These are phyloP conservation scores for Melolontha melolontha DNA, from an alignment of 2,888 invertebrate genomes.

Conservation along the genomic window DNA sequence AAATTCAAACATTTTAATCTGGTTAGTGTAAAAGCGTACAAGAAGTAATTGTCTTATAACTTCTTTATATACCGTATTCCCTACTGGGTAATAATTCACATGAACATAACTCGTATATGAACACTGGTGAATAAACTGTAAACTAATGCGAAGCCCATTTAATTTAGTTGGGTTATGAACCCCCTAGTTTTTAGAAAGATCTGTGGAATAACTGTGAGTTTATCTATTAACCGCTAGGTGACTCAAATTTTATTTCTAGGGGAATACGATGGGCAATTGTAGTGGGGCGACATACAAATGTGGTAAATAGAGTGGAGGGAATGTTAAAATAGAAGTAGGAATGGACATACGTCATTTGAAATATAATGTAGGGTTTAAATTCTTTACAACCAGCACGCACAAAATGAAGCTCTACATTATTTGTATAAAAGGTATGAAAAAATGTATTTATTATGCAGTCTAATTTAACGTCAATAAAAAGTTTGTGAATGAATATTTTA, in stretches of 20 bases:
- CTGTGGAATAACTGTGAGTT: not conserved
- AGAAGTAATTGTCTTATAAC: no score
- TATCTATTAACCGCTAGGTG: constrained; percentile 15
- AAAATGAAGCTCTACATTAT: no score
- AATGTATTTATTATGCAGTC: no score
- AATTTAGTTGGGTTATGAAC: constrained; percentile 10
- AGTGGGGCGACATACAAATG: constrained; percentile 5
- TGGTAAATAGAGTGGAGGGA: constrained; percentile 7
- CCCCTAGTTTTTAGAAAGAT: not conserved
- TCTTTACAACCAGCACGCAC: no score
- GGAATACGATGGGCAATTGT: not conserved
- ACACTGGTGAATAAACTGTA: constrained; percentile 31
- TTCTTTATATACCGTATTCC: no score
- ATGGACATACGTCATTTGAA: constrained; percentile 14
- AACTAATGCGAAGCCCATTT: constrained; percentile 12
- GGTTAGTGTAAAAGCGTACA: no score
- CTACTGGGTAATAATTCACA: not conserved
- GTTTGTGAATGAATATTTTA: no score
- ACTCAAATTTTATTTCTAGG: constrained; percentile 5
- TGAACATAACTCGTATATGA: not conserved
- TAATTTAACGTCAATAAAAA: no score
- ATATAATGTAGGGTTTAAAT: not conserved
- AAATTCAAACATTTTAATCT: no score
- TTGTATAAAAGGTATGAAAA: no score
- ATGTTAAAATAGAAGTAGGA: constrained; percentile 4